Conservation (phyloP, 2,113 vertebrate genomes). For the Heloderma charlesbogerti region DNA sequence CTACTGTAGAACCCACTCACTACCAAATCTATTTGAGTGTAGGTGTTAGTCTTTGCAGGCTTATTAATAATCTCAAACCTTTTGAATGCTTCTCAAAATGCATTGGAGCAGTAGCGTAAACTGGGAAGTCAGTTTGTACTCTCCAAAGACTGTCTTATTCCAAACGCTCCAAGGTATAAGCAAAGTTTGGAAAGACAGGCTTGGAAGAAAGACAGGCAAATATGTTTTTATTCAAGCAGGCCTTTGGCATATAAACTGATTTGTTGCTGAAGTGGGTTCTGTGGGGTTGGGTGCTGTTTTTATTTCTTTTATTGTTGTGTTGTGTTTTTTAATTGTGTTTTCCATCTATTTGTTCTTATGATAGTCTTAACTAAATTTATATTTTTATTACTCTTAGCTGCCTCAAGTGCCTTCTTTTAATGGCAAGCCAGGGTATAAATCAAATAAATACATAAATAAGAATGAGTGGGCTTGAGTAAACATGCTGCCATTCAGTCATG, state of each 20-base stretch:
- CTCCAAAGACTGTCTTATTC: not conserved
- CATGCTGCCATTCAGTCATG: not conserved
- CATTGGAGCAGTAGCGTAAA: not conserved
- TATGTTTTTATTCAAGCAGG: too few relatives aligned
- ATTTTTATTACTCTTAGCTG: too few relatives aligned
- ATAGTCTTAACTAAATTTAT: too few relatives aligned
- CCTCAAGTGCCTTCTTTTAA: too few relatives aligned
- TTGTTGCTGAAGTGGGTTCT: too few relatives aligned
- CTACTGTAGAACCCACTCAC: not conserved
- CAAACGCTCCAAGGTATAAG: not conserved
- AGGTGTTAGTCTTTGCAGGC: not conserved
- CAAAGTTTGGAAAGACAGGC: not conserved
- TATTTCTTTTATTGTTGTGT: too few relatives aligned
- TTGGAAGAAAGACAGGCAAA: not conserved
- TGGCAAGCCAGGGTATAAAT: too few relatives aligned
- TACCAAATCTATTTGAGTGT: conserved; percentile 2
- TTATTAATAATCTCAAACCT: not conserved
- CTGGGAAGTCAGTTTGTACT: not conserved
- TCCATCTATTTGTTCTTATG: too few relatives aligned
- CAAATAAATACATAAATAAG: too few relatives aligned
- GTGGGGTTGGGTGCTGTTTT: too few relatives aligned
- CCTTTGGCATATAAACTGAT: too few relatives aligned
- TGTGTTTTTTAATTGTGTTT: too few relatives aligned
- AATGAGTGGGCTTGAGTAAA: not conserved
- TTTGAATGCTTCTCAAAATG: not conserved